phyloP scores from a whole-genome alignment of 1,140 invertebrate genomes.

The Eumeta japonica region DNA sequence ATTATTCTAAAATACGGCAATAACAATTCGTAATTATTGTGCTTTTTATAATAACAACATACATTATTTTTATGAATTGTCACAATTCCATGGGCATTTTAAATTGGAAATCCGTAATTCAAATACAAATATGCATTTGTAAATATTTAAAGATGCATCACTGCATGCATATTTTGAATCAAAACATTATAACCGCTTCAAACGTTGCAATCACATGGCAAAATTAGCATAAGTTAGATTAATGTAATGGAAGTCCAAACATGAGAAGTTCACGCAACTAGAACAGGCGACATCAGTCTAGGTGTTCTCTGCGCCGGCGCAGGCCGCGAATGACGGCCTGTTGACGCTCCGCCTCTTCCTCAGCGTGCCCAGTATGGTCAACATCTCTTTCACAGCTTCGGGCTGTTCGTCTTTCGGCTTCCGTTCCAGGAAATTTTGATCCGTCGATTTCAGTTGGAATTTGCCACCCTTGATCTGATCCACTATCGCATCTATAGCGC shows the following conservation, averaged over 20 bases:
- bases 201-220: neutral
- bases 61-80: too few species aligned
- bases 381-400: conserved; percentile 70
- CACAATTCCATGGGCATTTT: too few species aligned
- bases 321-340: conserved; percentile 21
- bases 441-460: conserved; percentile 67
- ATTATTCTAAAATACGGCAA: too few species aligned
- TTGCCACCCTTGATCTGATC: conserved; percentile 75
- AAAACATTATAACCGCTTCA: too few species aligned
- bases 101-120: too few species aligned
- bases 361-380: conserved; percentile 69
- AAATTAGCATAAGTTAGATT: neutral
- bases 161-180: too few species aligned
- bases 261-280: neutral
- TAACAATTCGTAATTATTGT: too few species aligned
- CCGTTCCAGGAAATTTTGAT: conserved; percentile 57
- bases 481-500: conserved; percentile 71
- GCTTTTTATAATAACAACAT: too few species aligned
- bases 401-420: conserved; percentile 63
- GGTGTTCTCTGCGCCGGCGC: conserved; percentile 5
- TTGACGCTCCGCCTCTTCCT: conserved; percentile 52
- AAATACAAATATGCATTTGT: too few species aligned
- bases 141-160: too few species aligned
- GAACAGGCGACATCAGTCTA: neutral
- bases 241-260: neutral